Evolutionary conservation across 2,888 invertebrate genomes (phyloP).

Genomic region (Parnassius mnemosyne): DNA sequence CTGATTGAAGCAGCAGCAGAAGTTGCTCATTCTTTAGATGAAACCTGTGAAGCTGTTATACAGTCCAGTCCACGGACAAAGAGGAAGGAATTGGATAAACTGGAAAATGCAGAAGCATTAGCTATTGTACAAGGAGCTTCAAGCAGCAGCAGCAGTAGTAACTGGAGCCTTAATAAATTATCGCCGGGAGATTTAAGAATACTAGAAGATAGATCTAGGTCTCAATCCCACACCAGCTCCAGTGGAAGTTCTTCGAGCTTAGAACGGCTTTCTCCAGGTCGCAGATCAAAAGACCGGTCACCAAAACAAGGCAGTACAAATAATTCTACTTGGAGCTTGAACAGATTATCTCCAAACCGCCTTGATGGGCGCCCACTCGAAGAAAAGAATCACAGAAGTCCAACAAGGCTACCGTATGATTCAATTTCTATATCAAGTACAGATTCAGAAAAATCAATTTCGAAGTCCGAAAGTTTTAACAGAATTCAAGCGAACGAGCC

Average conservation of each 20-base stretch:
- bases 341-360: conserved; percentile 71
- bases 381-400: conserved; percentile 73
- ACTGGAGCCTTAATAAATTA: conserved; percentile 74
- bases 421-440: conserved; percentile 75
- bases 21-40: conserved; percentile 83
- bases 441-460: conserved; percentile 75
- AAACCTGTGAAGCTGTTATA: conserved; percentile 84
- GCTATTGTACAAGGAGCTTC: conserved; percentile 73
- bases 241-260: conserved; percentile 76
- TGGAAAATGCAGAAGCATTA: conserved; percentile 71
- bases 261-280: conserved; percentile 73
- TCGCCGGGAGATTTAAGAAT: conserved; percentile 75
- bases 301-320: conserved; percentile 75
- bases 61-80: conserved; percentile 81
- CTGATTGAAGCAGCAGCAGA: conserved; percentile 84
- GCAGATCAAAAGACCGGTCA: conserved; percentile 74
- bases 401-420: conserved; percentile 71
- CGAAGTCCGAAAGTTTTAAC: conserved; percentile 77
- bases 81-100: conserved; percentile 72
- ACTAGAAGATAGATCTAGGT: conserved; percentile 71
- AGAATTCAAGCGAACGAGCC: conserved; percentile 75
- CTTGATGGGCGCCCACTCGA: conserved; percentile 74
- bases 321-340: conserved; percentile 76
- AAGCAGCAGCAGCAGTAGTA: conserved; percentile 74
- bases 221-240: conserved; percentile 74